phyloP scores from a whole-genome alignment of 2,888 invertebrate genomes.

The Hirtodrosophila trivittata region DNA sequence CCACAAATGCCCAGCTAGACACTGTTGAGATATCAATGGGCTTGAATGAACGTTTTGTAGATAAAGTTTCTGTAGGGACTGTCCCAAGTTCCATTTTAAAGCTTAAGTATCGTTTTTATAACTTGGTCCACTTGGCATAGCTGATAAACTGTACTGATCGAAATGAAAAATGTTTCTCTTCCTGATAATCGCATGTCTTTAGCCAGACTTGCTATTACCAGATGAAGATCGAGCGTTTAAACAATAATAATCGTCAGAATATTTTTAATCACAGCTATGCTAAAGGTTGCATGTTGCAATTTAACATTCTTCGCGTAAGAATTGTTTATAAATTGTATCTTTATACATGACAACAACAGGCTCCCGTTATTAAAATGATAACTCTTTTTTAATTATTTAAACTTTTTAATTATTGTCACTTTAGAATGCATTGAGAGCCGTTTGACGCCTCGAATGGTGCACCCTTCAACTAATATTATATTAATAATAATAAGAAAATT shows the following conservation, averaged over 20 bases:
- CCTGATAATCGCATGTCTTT: slow-evolving; percentile 50
- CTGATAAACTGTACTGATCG: slow-evolving; percentile 62
- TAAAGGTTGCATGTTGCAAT: slow-evolving; percentile 36
- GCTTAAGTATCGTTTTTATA: slow-evolving; percentile 19
- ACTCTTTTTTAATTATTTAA: not conserved
- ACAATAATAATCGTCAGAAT: slow-evolving; percentile 66
- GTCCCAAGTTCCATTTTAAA: not conserved
- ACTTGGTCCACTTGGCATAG: slow-evolving; percentile 38
- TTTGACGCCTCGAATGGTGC: slow-evolving; percentile 35
- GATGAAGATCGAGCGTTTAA: slow-evolving; percentile 66
- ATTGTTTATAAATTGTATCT: slow-evolving; percentile 39
- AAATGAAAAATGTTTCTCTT: slow-evolving; percentile 78
- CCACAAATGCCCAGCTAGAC: slow-evolving; percentile 57
- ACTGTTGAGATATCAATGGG: slow-evolving; percentile 56
- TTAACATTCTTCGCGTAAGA: slow-evolving; percentile 61
- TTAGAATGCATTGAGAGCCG: slow-evolving; percentile 31
- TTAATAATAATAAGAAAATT: slow-evolving; percentile 8
- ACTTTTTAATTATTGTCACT: not conserved
- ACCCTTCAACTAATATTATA: slow-evolving; percentile 42
- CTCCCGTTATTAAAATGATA: slow-evolving; percentile 10
- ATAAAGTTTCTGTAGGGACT: slow-evolving; percentile 34
- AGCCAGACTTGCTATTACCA: slow-evolving; percentile 49
- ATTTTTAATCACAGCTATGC: slow-evolving; percentile 61
- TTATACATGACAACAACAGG: slow-evolving; percentile 17
- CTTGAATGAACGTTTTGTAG: slow-evolving; percentile 52